phyloP scores from a whole-genome alignment of 2,113 vertebrate genomes.

The Nothoprocta perdicaria region DNA sequence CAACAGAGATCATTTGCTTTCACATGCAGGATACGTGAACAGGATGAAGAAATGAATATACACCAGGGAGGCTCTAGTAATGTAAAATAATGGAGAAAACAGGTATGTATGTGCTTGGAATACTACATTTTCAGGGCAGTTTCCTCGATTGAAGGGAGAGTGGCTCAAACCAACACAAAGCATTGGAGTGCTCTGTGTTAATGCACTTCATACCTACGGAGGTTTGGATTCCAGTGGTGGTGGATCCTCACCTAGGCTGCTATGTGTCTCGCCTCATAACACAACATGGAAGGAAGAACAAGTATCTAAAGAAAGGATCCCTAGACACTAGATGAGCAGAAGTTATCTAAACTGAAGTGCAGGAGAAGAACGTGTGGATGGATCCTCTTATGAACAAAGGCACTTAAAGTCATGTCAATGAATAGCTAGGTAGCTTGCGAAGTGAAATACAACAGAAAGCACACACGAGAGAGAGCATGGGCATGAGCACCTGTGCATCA shows the following conservation, averaged over 20 bases:
- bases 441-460: neutral
- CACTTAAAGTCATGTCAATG: neutral
- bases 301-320: neutral
- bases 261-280: neutral
- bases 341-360: neutral
- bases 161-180: neutral
- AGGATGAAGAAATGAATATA: neutral
- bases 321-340: neutral
- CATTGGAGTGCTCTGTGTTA: rapidly evolving
- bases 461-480: neutral
- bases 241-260: neutral
- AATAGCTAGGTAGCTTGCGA: neutral
- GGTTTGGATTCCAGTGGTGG: neutral
- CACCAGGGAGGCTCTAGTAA: neutral
- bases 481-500: neutral
- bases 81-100: neutral
- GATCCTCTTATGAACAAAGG: neutral
- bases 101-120: neutral
- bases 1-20: neutral
- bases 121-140: neutral
- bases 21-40: neutral
- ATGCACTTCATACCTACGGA: rapidly evolving
- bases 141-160: neutral
- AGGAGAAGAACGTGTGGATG: rapidly evolving
- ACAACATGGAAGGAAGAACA: rapidly evolving